Percentiles rank a stretch among this genome's conserved stretches.
Evolutionary conservation across 1,140 invertebrate genomes (phyloP).

Genomic region (Drosophila virilis): DNA sequence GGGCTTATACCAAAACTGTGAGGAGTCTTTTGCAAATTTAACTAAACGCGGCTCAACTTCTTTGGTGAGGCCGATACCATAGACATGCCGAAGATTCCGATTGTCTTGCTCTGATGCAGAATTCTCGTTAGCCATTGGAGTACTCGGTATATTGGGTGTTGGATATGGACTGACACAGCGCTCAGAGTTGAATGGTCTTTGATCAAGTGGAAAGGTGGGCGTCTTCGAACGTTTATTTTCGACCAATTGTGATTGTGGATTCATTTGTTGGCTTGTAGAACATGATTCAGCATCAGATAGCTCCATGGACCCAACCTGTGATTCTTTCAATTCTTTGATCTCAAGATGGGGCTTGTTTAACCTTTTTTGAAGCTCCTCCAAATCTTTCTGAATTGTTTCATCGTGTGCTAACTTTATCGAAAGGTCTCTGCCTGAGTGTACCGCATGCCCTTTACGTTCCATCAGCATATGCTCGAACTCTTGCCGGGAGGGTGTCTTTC

Average conservation of each 20-base stretch:
- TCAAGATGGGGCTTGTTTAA: conserved; percentile 53
- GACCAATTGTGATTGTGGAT: conserved; percentile 58
- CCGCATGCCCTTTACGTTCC: conserved; percentile 52
- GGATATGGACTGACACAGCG: conserved; percentile 86
- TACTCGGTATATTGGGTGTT: background rate
- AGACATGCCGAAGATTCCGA: conserved; percentile 86
- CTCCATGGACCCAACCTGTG: conserved; percentile 18
- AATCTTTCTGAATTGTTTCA: conserved; percentile 46
- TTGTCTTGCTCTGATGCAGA: conserved; percentile 85
- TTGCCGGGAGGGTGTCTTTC: conserved; percentile 57
- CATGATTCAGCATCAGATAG: conserved; percentile 11
- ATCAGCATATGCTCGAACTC: conserved; percentile 69
- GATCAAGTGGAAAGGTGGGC: conserved; percentile 91
- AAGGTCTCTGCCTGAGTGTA: conserved; percentile 37
- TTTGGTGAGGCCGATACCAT: conserved; percentile 84
- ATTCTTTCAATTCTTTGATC: conserved; percentile 4
- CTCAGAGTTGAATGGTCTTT: conserved; percentile 61
- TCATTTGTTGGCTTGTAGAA: conserved; percentile 1
- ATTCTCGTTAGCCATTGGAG: background rate
- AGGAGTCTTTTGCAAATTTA: conserved; percentile 96
- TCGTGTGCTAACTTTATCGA: conserved; percentile 29
- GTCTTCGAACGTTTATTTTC: conserved; percentile 88
- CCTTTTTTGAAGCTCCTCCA: conserved; percentile 45
- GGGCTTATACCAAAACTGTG: conserved; percentile 98
- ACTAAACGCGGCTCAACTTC: conserved; percentile 96